Evolutionary conservation across 2,797 vertebrate species (phyloP).

Genomic region (Anableps anableps): DNA sequence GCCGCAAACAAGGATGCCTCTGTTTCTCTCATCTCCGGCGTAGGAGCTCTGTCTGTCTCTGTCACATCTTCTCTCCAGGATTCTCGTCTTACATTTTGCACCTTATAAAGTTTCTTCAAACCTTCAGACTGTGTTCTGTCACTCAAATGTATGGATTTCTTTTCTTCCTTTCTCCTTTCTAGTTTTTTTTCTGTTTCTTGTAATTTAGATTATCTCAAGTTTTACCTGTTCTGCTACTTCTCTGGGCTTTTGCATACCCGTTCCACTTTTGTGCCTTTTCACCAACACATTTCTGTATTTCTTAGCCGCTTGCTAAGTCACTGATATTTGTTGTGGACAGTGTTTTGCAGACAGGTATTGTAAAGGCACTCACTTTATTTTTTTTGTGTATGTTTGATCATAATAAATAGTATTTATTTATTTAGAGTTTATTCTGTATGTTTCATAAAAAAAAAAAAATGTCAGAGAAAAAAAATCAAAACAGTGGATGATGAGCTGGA

Average conservation of each 20-base stretch:
- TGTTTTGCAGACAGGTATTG: not conserved
- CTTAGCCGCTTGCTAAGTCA: slow-evolving; percentile 38
- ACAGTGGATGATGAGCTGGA: not conserved
- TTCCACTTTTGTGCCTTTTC: slow-evolving; percentile 19
- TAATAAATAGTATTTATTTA: not conserved
- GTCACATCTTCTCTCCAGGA: slow-evolving; percentile 66
- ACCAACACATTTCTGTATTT: slow-evolving; percentile 9
- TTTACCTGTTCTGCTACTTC: slow-evolving; percentile 11
- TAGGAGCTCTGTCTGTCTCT: slow-evolving; percentile 63
- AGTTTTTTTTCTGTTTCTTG: not conserved
- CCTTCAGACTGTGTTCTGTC: slow-evolving; percentile 8
- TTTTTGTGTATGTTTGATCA: not conserved
- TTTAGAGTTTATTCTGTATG: too few relatives aligned
- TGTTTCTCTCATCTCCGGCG: slow-evolving; percentile 48
- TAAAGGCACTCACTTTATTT: not conserved
- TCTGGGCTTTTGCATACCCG: not conserved
- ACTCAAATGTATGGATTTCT: slow-evolving; percentile 27
- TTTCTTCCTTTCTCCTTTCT: not conserved
- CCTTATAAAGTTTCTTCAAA: slow-evolving; percentile 3
- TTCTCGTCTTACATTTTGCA: slow-evolving; percentile 26
- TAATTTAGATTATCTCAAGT: not conserved
- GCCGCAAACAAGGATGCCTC: slow-evolving; percentile 51
- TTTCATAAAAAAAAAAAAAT: too few relatives aligned
- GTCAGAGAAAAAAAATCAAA: not conserved
- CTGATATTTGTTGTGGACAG: slow-evolving; percentile 15